Percentiles rank a stretch among this genome's conserved stretches.
phyloP scores from a whole-genome alignment of 23 tunicate genomes.

The Diplosoma virens region DNA sequence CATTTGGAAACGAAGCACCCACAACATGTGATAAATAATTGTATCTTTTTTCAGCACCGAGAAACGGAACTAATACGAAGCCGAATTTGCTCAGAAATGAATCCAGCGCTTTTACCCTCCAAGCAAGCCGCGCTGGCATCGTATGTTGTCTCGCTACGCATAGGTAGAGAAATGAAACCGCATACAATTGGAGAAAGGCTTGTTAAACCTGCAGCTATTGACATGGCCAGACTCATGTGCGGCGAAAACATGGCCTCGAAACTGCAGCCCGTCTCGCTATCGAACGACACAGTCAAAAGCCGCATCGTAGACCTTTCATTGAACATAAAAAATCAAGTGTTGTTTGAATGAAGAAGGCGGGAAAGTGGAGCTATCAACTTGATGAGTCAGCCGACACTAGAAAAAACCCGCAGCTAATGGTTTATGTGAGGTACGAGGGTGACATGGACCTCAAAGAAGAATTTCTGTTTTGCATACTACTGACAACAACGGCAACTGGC shows the following conservation, averaged over 20 bases:
- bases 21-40: constrained; percentile 49
- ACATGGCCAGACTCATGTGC: constrained; percentile 65
- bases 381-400: constrained; percentile 63
- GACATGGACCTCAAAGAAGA: constrained; percentile 56
- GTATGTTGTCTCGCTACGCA: no score
- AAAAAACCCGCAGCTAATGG: constrained; percentile 45
- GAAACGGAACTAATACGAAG: constrained; percentile 56
- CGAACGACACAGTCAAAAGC: constrained; percentile 44
- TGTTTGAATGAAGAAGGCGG: constrained; percentile 1
- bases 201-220: constrained; percentile 54
- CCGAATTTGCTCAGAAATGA: constrained; percentile 47
- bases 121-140: no score
- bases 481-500: constrained; percentile 33
- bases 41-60: constrained; percentile 64
- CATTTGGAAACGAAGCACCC: constrained; percentile 51
- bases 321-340: constrained; percentile 49
- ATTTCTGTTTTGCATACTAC: constrained; percentile 56
- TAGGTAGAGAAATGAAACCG: constrained; percentile 60
- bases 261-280: constrained; percentile 73
- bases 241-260: constrained; percentile 75
- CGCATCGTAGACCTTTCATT: constrained; percentile 51
- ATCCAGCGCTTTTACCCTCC: no score
- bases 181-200: constrained; percentile 57
- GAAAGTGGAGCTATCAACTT: constrained; percentile 29
- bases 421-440: constrained; percentile 57